Percentiles rank a stretch among this genome's conserved stretches.
Conservation (phyloP, 64 coral and sea anemone species). For the Dendronephthya gigantea region DNA sequence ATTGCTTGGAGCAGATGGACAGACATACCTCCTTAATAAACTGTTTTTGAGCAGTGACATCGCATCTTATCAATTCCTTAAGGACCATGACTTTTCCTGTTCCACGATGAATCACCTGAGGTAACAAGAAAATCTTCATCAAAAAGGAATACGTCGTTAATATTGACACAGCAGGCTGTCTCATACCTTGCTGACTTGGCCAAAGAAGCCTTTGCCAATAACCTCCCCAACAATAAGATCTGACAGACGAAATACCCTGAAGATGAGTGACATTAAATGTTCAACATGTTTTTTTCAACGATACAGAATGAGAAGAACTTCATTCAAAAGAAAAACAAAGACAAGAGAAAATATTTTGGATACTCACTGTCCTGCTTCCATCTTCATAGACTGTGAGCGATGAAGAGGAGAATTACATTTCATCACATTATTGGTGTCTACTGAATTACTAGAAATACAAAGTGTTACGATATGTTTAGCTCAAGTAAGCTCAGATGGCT, state of each 20-base stretch:
- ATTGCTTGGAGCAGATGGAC: too few species aligned
- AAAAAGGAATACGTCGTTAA: too few species aligned
- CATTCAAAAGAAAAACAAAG: background rate
- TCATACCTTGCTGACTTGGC: constrained; percentile 86
- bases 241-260: constrained; percentile 71
- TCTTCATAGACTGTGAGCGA: constrained; percentile 4
- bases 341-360: background rate
- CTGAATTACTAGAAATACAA: background rate
- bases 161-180: too few species aligned
- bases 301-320: background rate
- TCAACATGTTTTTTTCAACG: background rate
- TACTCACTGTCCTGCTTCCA: background rate
- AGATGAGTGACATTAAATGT: background rate
- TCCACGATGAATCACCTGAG: constrained; percentile 65
- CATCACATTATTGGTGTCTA: background rate
- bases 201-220: constrained; percentile 93
- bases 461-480: too few species aligned
- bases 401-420: background rate
- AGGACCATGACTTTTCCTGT: constrained; percentile 91
- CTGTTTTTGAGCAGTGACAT: constrained; percentile 47
- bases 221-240: constrained; percentile 87
- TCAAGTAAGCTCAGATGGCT: too few species aligned
- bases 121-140: background rate
- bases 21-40: constrained; percentile 73
- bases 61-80: constrained; percentile 69